A percentile compares a stretch with the other conserved stretches of the same genome.
phyloP scores from a whole-genome alignment of 2,797 vertebrate genomes.

The Mionectes olivaceus region DNA sequence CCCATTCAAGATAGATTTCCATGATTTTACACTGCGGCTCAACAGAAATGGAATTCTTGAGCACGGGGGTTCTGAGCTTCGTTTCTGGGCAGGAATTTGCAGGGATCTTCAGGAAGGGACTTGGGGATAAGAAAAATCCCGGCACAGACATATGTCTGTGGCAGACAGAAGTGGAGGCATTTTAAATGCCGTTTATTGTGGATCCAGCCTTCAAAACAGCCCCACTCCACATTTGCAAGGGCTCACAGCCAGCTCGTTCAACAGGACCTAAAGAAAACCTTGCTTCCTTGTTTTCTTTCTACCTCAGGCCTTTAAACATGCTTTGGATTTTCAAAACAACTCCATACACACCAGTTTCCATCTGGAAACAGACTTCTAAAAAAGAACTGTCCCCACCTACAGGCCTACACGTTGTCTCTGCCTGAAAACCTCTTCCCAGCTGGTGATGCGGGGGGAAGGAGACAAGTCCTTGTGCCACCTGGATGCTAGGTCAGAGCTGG shows the following conservation, averaged over 20 bases:
- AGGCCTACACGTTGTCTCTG: background rate
- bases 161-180: background rate
- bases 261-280: background rate
- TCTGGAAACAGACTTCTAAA: background rate
- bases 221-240: background rate
- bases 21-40: background rate
- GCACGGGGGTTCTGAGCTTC: background rate
- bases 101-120: background rate
- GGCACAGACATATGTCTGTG: background rate
- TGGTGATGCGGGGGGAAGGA: background rate
- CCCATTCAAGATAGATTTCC: slow-evolving; percentile 19
- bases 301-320: background rate
- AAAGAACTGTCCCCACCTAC: background rate
- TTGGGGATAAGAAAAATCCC: background rate
- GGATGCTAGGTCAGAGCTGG: background rate
- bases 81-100: background rate
- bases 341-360: background rate
- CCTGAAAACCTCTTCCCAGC: background rate
- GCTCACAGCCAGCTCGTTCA: background rate
- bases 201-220: background rate
- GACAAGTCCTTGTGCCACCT: background rate
- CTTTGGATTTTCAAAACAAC: slow-evolving; percentile 23
- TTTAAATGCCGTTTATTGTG: background rate
- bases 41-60: background rate
- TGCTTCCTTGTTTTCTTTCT: background rate